Conservation (phyloP, 2,797 vertebrate genomes). For the Oceanodroma leucorhoa region DNA sequence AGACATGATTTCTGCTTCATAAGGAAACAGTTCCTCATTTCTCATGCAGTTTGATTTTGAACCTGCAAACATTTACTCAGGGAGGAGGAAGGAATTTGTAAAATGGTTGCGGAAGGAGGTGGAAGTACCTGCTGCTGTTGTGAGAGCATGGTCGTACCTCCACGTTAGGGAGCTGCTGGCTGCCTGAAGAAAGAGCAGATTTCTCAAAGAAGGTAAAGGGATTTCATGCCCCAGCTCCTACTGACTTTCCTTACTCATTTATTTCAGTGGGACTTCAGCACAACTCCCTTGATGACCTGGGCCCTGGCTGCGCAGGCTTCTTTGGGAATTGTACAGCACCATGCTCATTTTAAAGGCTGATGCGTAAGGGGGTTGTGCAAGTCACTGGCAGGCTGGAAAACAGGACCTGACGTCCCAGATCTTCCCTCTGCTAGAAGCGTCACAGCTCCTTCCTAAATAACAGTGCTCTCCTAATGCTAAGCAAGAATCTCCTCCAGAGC, state of each 20-base stretch:
- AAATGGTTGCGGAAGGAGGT: not conserved
- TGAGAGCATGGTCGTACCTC: not conserved
- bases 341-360: not conserved
- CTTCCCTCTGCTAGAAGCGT: not conserved
- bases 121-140: not conserved
- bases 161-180: not conserved
- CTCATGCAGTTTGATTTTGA: not conserved
- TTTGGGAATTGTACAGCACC: not conserved
- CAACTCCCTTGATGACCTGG: not conserved
- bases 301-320: not conserved
- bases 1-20: not conserved
- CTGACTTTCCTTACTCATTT: not conserved
- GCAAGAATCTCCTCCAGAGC: not conserved
- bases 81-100: not conserved
- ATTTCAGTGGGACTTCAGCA: not conserved
- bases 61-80: not conserved
- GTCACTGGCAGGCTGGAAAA: not conserved
- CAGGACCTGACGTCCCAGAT: not conserved
- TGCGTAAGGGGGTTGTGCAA: not conserved
- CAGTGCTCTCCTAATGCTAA: not conserved
- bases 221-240: not conserved
- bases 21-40: conserved; percentile 1
- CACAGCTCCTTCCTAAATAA: not conserved
- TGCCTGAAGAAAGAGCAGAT: not conserved
- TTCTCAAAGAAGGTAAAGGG: not conserved